Base-by-base conservation (phyloP, 1,140 invertebrate genomes). In the Listronotus oregonensis region DNA sequence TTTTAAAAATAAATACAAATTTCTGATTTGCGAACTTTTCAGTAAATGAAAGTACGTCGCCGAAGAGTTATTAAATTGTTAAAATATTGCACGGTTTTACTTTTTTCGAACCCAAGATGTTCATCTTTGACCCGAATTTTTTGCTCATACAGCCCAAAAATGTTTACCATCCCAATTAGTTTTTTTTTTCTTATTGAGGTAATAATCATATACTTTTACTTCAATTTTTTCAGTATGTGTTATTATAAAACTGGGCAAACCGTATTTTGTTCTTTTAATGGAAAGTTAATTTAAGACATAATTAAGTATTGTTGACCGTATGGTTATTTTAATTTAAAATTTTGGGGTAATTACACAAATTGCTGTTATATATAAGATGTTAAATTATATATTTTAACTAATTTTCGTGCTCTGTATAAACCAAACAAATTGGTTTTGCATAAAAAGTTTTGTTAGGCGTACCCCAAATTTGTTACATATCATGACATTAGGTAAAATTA, bases 151-250 rank as follows among this genome's bases (percentile, higher is more conserved):
- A 14, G 8, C 18, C 31, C 31, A 27, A 14, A 57, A 34, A 27
- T 17, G 34, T 39, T n/a, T 17, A 55, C 10, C n/a, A 7, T 40
- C 52, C 34, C 52, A 55, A 55, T 55, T 55, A 55, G 37, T 37
- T 37, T 40, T 55, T 55, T 55, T 39, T 12, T 15, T 55, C 52
- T 55, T 40, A 4, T 40, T 37, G 10, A 39, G 32, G 55, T 39
- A 27, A 15, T 44, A 57, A 57, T 57, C 55, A 32, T 39, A 57
- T 43, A 44, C 55, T 57, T 57, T 57, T 57, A 57, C 55, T 17
- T 57, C 27, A 57, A 43, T 27, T 57, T 54, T 37, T 44, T 57
- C 44, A 21, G 27, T 21, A 44, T 14, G 11, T 39, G 14, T 14
- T 18, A 44, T 57, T 44, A 27, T 27, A 43, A 56, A 56, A 43